These are phyloP conservation scores for Rhegmatorhina hoffmannsi DNA, from an alignment of 2,113 vertebrate genomes.

Conservation along the genomic window DNA sequence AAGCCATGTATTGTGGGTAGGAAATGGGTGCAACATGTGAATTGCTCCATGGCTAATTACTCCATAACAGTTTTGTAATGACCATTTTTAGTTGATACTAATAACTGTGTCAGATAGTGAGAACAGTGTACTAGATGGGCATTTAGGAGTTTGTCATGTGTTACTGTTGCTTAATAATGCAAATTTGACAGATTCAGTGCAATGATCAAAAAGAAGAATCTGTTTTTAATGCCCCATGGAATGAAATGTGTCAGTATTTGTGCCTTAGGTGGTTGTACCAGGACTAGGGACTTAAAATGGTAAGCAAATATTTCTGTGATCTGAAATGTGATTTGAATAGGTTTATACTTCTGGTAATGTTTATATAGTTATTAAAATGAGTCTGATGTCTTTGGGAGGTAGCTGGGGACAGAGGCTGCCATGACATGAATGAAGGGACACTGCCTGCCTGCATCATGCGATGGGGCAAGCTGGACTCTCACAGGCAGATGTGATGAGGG, in stretches of 20 bases:
- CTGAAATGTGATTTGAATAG: not conserved
- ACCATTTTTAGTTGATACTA: not conserved
- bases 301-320: not conserved
- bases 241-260: not conserved
- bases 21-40: not conserved
- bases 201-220: not conserved
- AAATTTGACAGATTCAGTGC: not conserved
- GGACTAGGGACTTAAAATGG: not conserved
- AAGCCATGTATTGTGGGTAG: not conserved
- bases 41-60: not conserved
- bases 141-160: not conserved
- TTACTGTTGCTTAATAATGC: not conserved
- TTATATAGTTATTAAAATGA: not conserved
- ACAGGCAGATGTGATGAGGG: not conserved
- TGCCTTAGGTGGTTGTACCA: not conserved
- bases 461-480: rapidly evolving
- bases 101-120: not conserved
- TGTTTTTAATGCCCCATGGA: not conserved
- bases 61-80: not conserved
- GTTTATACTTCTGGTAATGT: not conserved
- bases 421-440: rapidly evolving
- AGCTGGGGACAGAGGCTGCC: not conserved
- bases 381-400: not conserved
- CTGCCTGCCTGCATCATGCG: rapidly evolving
- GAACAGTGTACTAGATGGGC: not conserved